A percentile compares a stretch with the other conserved stretches of the same genome.
Conservation (phyloP, 2,113 vertebrate species). For the Chaetorhynchus papuensis region DNA sequence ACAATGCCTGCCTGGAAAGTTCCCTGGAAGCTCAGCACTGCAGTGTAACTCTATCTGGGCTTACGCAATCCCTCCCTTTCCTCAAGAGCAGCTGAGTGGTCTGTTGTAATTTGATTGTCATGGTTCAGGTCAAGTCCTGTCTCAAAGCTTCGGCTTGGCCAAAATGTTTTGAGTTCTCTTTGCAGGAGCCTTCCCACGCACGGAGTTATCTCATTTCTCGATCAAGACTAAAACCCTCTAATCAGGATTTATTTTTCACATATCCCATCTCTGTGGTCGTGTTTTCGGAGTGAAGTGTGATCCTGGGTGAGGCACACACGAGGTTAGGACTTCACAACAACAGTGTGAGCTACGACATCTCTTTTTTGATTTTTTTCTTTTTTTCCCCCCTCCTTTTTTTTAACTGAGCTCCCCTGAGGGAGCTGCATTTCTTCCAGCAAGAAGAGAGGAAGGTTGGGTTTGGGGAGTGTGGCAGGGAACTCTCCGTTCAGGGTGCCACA, state of each 20-base stretch:
- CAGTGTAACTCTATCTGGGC: not conserved
- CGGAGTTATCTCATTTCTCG: not conserved
- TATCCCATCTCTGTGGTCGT: not conserved
- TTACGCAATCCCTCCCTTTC: not conserved
- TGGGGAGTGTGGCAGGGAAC: not conserved
- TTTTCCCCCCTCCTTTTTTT: accelerated
- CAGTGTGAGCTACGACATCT: not conserved
- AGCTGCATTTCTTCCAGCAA: not conserved
- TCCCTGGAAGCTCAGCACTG: not conserved
- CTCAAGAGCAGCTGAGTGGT: conserved; percentile 6
- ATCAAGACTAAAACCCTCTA: not conserved
- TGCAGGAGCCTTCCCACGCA: not conserved
- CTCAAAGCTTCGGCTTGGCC: not conserved
- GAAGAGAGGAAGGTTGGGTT: not conserved
- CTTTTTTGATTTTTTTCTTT: too few relatives aligned
- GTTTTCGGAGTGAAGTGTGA: not conserved
- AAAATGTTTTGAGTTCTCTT: not conserved
- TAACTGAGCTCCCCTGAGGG: accelerated
- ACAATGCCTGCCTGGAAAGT: not conserved
- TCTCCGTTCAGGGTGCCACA: not conserved
- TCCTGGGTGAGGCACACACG: not conserved
- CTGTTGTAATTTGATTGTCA: not conserved
- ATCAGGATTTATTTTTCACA: not conserved
- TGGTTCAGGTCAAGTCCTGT: not conserved
- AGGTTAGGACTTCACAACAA: not conserved